A percentile compares a stretch with the other conserved stretches of the same genome.
These are phyloP conservation scores for Mamestra configurata DNA, from an alignment of 1,140 invertebrate species.

Conservation along the genomic window DNA sequence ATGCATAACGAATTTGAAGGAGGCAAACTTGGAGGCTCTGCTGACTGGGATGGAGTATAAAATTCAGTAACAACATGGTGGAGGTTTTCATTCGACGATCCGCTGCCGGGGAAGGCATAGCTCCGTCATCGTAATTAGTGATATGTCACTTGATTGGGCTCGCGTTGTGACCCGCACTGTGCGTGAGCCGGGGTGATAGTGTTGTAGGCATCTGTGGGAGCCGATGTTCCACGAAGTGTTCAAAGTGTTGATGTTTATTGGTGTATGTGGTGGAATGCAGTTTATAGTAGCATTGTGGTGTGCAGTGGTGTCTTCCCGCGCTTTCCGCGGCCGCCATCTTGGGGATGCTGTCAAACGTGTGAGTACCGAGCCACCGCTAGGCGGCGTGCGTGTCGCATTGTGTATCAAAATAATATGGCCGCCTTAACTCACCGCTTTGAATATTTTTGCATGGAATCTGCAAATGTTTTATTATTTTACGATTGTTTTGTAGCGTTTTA, in stretches of 20 bases:
- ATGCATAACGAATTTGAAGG: slow-evolving; percentile 89
- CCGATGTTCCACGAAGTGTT: slow-evolving; percentile 44
- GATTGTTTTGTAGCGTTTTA: slow-evolving; percentile 21
- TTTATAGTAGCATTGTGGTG: slow-evolving; percentile 59
- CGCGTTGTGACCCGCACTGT: not conserved
- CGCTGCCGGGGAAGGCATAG: slow-evolving; percentile 84
- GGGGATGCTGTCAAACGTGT: slow-evolving; percentile 71
- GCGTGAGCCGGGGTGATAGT: not conserved
- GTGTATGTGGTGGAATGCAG: slow-evolving; percentile 56
- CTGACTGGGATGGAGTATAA: slow-evolving; percentile 88
- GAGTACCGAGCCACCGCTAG: slow-evolving; percentile 73
- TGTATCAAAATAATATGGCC: slow-evolving; percentile 75
- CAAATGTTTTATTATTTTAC: slow-evolving; percentile 54
- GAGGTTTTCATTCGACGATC: slow-evolving; percentile 86
- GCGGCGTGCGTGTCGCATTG: slow-evolving; percentile 79
- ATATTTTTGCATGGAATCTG: slow-evolving; percentile 82
- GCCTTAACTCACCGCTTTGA: slow-evolving; percentile 71
- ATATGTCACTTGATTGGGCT: slow-evolving; percentile 53
- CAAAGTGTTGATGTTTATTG: slow-evolving; percentile 37
- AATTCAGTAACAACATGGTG: slow-evolving; percentile 88
- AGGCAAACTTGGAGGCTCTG: slow-evolving; percentile 88
- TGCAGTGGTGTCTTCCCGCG: slow-evolving; percentile 51
- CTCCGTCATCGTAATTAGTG: slow-evolving; percentile 81
- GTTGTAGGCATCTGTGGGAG: not conserved
- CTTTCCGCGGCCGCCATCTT: slow-evolving; percentile 73